phyloP scores from a whole-genome alignment of 1,140 invertebrate genomes.

The Drosophila kikkawai region DNA sequence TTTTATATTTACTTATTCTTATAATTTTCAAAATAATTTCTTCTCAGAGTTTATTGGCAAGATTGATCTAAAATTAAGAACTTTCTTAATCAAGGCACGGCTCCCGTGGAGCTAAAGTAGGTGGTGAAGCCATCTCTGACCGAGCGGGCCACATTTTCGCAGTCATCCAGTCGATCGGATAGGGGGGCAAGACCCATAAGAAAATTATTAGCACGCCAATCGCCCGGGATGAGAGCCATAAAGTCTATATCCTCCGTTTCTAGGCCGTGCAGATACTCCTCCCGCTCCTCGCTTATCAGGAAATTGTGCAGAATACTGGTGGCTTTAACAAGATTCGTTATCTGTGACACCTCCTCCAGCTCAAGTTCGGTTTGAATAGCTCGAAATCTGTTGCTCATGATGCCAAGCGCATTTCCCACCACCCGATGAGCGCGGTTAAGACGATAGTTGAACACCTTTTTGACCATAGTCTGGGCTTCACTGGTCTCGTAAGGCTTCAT shows the following conservation, averaged over 20 bases:
- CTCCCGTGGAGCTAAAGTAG: not conserved
- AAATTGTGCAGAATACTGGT: constrained; percentile 12
- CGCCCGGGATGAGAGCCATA: not conserved
- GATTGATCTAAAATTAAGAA: too few species aligned
- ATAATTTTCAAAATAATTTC: too few species aligned
- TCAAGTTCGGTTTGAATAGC: constrained; percentile 10
- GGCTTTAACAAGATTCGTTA: not conserved
- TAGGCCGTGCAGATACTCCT: constrained; percentile 4
- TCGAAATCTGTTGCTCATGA: constrained; percentile 3
- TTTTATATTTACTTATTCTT: too few species aligned
- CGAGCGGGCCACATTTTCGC: constrained; percentile 3
- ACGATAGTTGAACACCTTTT: constrained; percentile 15
- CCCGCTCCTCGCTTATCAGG: constrained; percentile 1
- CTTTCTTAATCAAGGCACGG: not conserved
- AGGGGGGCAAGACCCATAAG: not conserved
- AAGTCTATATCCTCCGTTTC: too few species aligned
- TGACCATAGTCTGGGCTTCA: not conserved
- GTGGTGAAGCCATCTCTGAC: constrained; percentile 7
- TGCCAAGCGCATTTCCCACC: constrained; percentile 4
- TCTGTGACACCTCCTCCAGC: not conserved
- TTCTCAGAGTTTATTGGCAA: too few species aligned
- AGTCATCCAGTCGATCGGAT: not conserved
- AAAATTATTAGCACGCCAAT: not conserved
- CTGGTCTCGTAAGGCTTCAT: constrained; percentile 9
- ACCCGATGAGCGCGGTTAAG: constrained; percentile 4